These are phyloP conservation scores for Clarias macrocephalus DNA, from an alignment of 2,113 vertebrate species.

Conservation along the genomic window DNA sequence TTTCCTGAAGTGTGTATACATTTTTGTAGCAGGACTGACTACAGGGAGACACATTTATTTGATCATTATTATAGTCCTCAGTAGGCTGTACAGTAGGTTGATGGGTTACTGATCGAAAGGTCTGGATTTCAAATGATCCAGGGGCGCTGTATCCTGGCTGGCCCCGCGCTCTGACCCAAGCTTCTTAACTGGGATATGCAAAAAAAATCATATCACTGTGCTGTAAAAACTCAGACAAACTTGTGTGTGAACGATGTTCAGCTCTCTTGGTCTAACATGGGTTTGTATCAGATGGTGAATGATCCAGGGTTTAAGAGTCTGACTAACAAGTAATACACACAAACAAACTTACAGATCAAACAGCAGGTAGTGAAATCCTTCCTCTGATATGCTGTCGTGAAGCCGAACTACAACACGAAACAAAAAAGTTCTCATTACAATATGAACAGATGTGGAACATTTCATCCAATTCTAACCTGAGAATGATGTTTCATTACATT, in stretches of 20 bases:
- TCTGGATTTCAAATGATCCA: too few relatives aligned
- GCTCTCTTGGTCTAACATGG: not conserved
- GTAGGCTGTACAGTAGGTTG: too few relatives aligned
- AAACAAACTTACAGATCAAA: constrained; percentile 53
- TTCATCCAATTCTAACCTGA: constrained; percentile 3
- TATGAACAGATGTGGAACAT: not conserved
- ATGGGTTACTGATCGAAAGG: too few relatives aligned
- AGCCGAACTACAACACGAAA: constrained; percentile 49
- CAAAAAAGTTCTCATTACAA: not conserved
- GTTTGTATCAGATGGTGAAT: not conserved
- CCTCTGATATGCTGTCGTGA: constrained; percentile 59
- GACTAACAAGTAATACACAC: constrained; percentile 4
- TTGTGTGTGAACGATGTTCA: not conserved
- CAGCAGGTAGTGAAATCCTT: constrained; percentile 53
- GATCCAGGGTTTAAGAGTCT: not conserved
- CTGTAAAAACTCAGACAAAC: too few relatives aligned
- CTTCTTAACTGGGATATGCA: too few relatives aligned
- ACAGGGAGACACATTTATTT: not conserved
- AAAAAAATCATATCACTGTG: too few relatives aligned
- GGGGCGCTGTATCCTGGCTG: too few relatives aligned
- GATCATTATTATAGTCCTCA: not conserved
- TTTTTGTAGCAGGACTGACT: not conserved
- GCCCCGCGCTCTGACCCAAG: too few relatives aligned
- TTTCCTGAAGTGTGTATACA: not conserved
- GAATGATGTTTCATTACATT: not conserved